Base-by-base conservation (phyloP, 2,797 vertebrate genomes). In the Onychomys torridus region DNA sequence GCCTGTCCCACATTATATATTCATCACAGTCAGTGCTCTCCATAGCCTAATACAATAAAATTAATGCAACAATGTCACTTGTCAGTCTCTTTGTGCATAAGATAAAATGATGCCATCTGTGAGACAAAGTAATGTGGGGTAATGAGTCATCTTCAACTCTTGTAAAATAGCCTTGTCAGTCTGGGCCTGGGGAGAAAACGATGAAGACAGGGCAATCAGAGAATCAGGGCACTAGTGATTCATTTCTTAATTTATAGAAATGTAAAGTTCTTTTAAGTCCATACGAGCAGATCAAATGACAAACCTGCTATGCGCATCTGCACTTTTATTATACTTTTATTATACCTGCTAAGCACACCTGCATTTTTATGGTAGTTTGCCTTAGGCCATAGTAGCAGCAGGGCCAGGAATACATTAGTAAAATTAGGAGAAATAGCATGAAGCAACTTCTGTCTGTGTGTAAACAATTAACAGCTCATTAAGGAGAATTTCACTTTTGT, bases 31-130 rank as follows among this genome's bases (percentile, higher is more conserved):
- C 61, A 95, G 87, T 34, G 21, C 19, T 91, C 88, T 96, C 67
- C 27, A 69, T 82, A 85, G 59, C 82, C 84, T 97, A 95, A 96
- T 93, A 95, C 73, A 97, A 96, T 97, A 55, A 93, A 98, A 97
- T 93, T 96, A 77, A 90, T 69, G 97, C 96, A 97, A 97, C 85
- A 27, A 90, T 97, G 97, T 95, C 97, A 97, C 97, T 98, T 97
- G 92, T 97, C 98, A 98, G 84, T 97, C 94, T 90, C 90, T 96
- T 95, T 84, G 93, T 92, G 93, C 96, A 85, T 69, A 82, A 97
- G 95, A 97, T 94, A 94, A 98, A 98, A 97, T 84, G 81, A 96
- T 90, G 94, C 98, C 98, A 98, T 98, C 98, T 98, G 97, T 25
- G 63, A 98, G 84, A 97, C 79, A 96, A 97, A 97, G 97, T 97